Percentiles rank a stretch among this genome's conserved stretches.
phyloP scores from a whole-genome alignment of 2,797 vertebrate genomes.

The Enteromius unitaeniatus region DNA sequence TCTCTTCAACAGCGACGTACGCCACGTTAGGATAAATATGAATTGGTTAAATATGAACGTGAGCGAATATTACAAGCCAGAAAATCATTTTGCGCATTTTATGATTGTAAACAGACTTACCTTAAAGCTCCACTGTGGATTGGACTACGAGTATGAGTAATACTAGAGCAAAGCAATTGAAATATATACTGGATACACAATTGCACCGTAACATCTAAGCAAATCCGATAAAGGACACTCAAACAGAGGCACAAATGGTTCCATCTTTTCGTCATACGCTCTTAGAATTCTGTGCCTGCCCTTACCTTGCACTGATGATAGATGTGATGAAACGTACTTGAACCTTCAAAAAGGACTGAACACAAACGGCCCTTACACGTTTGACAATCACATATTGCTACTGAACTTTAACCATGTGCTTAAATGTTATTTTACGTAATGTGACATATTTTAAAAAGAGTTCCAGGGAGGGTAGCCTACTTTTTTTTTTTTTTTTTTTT shows the following conservation, averaged over 20 bases:
- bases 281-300: conserved; percentile 39
- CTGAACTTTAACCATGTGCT: conserved; percentile 33
- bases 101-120: conserved; percentile 53
- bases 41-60: conserved; percentile 55
- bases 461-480: background rate
- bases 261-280: conserved; percentile 38
- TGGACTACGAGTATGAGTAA: conserved; percentile 45
- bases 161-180: conserved; percentile 51
- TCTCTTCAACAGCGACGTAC: conserved; percentile 41
- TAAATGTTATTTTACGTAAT: conserved; percentile 4
- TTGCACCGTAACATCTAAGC: conserved; percentile 44
- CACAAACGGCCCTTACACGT: background rate
- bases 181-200: conserved; percentile 40
- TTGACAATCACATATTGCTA: conserved; percentile 37
- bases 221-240: conserved; percentile 51
- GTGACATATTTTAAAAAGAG: conserved; percentile 11
- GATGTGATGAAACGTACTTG: conserved; percentile 40
- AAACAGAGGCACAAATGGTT: conserved; percentile 61
- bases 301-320: conserved; percentile 37
- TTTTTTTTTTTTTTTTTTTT: too few relatives aligned
- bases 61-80: conserved; percentile 64
- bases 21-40: conserved; percentile 56
- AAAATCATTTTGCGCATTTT: conserved; percentile 41
- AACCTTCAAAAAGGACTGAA: conserved; percentile 10
- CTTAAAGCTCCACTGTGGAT: conserved; percentile 28